Evolutionary conservation across 1,140 invertebrate genomes (phyloP).

Genomic region (Drosophila jambulina): DNA sequence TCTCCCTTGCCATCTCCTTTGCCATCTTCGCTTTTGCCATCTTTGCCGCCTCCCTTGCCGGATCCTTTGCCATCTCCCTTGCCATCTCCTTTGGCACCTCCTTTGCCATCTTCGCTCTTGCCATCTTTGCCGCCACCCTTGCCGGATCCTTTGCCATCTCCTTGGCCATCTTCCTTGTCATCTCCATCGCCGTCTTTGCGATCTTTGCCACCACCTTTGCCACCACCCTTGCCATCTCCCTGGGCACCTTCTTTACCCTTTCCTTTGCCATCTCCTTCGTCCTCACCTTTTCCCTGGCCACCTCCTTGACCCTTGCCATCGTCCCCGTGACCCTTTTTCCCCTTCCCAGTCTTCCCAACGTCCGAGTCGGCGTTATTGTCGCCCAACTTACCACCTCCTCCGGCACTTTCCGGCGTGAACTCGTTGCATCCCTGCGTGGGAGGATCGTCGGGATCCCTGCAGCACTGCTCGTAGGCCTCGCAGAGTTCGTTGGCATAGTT

Average conservation of each 20-base stretch:
- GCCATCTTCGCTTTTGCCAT: too few species aligned
- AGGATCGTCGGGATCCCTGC: slow-evolving; percentile 15
- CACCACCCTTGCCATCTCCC: neutral
- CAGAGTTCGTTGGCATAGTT: slow-evolving; percentile 1
- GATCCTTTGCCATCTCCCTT: too few species aligned
- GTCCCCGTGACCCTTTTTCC: slow-evolving; percentile 1
- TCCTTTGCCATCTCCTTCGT: neutral
- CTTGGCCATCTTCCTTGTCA: neutral
- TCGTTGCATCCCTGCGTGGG: slow-evolving; percentile 20
- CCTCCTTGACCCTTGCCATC: neutral
- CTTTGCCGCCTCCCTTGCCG: too few species aligned
- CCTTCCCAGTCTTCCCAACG: neutral
- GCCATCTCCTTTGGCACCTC: too few species aligned
- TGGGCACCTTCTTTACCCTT: neutral
- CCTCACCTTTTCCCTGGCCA: neutral
- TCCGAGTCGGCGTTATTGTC: neutral
- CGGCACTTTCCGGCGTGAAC: slow-evolving; percentile 2
- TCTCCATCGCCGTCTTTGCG: neutral
- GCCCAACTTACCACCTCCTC: slow-evolving; percentile 13
- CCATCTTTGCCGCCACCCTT: too few species aligned
- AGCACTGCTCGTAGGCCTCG: slow-evolving; percentile 32
- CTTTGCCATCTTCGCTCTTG: too few species aligned
- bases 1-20: too few species aligned
- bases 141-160: too few species aligned
- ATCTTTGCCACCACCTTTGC: neutral